Conservation (phyloP, 2,113 vertebrate species). For the Laticauda laticaudata region DNA sequence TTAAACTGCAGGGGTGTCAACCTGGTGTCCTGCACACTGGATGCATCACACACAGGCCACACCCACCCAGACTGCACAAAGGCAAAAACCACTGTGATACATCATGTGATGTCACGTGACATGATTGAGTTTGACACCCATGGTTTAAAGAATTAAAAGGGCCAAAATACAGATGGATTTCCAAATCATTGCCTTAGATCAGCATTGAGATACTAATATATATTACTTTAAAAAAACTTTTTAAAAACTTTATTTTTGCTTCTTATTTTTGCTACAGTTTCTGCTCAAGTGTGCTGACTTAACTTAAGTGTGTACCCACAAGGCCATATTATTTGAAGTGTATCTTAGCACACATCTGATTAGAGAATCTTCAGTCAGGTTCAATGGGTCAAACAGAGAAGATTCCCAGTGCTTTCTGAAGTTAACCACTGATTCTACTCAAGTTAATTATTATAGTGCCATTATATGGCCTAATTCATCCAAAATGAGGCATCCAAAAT, state of each 20-base stretch:
- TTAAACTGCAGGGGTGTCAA: no score
- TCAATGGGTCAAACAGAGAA: background rate
- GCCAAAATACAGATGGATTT: constrained; percentile 19
- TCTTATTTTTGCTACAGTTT: constrained; percentile 11
- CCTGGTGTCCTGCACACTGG: no score
- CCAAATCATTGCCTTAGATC: background rate
- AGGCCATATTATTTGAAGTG: background rate
- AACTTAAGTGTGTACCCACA: background rate
- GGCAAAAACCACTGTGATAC: no score
- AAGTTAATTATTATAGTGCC: background rate
- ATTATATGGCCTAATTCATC: background rate
- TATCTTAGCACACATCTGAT: background rate
- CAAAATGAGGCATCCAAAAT: background rate
- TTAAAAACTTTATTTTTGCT: background rate
- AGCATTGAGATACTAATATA: constrained; percentile 25
- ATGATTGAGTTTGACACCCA: no score
- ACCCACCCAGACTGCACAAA: no score
- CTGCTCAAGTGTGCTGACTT: background rate
- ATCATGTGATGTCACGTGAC: no score
- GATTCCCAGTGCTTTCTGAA: background rate
- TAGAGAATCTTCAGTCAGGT: background rate
- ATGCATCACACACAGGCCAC: no score
- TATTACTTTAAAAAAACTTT: constrained; percentile 14
- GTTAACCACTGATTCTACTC: background rate
- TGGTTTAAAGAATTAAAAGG: constrained; percentile 13